Conservation (phyloP, 2,888 invertebrate genomes). For the Tachina fera region DNA sequence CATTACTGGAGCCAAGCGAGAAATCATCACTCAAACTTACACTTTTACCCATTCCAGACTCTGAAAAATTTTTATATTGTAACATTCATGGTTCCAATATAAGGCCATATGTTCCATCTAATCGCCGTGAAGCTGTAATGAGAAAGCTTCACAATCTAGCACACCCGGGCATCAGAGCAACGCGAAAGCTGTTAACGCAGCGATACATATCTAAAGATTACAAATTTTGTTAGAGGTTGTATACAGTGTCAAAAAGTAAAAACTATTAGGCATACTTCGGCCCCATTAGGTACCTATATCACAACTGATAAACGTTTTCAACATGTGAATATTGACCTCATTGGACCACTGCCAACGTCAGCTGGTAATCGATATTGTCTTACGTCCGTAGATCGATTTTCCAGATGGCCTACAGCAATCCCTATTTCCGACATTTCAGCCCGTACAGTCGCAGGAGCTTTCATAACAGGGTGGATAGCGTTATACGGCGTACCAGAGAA, state of each 20-base stretch:
- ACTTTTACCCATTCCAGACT: constrained; percentile 47
- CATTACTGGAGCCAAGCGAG: constrained; percentile 12
- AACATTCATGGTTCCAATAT: constrained; percentile 49
- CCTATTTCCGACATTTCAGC: neutral
- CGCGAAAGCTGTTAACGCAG: constrained; percentile 46
- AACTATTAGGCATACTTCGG: constrained; percentile 15
- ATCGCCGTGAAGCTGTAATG: neutral
- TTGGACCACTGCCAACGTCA: constrained; percentile 71
- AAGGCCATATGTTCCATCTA: constrained; percentile 36
- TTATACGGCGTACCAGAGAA: constrained; percentile 60
- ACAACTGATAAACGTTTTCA: constrained; percentile 72
- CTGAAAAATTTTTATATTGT: constrained; percentile 51
- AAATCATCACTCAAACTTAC: constrained; percentile 44
- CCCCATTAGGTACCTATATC: constrained; percentile 10
- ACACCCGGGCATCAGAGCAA: constrained; percentile 28
- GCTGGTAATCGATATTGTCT: constrained; percentile 77
- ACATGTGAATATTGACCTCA: constrained; percentile 81
- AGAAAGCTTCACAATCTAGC: constrained; percentile 2
- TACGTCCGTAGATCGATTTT: constrained; percentile 63
- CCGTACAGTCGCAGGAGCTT: neutral
- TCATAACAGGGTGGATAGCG: constrained; percentile 35
- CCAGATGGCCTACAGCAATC: constrained; percentile 28
- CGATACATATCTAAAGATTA: constrained; percentile 65
- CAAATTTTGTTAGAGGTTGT: constrained; percentile 45
- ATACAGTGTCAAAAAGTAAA: constrained; percentile 54